Conservation (phyloP, 2,113 vertebrate species). For the Chrysochloris asiatica region DNA sequence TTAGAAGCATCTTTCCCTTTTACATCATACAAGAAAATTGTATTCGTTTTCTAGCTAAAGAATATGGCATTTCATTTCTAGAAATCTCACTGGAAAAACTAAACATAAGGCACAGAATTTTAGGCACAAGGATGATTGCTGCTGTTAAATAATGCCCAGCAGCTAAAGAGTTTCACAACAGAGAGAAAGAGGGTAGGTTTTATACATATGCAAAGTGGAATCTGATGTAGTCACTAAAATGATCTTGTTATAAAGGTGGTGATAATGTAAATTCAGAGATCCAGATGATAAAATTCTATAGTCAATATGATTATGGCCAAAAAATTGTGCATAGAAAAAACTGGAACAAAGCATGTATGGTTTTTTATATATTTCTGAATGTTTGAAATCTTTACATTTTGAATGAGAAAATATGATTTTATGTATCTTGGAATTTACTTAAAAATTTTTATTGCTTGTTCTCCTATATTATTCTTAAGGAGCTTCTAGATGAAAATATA, state of each 20-base stretch:
- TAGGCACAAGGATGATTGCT: not conserved
- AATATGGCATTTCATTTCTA: not conserved
- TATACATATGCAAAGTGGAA: not conserved
- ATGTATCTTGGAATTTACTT: not conserved
- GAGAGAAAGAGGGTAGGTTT: not conserved
- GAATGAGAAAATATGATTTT: not conserved
- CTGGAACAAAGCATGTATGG: not conserved
- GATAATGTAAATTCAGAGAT: not conserved
- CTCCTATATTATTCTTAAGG: no score
- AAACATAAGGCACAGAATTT: not conserved
- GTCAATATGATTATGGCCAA: not conserved
- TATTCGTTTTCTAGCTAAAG: not conserved
- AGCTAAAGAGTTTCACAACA: not conserved
- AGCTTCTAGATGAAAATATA: no score
- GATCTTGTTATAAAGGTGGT: not conserved
- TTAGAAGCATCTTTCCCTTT: slow-evolving; percentile 38
- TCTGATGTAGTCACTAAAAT: not conserved
- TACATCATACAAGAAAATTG: not conserved
- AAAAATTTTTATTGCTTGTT: not conserved
- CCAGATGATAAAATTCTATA: not conserved
- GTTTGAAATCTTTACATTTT: not conserved
- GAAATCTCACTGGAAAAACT: no score
- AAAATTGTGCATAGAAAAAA: slow-evolving; percentile 2
- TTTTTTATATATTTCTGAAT: not conserved
- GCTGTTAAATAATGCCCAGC: not conserved